Percentiles rank a stretch among this genome's conserved stretches.
Evolutionary conservation across 1,140 invertebrate genomes (phyloP).

Genomic region (Pomacea maculata): DNA sequence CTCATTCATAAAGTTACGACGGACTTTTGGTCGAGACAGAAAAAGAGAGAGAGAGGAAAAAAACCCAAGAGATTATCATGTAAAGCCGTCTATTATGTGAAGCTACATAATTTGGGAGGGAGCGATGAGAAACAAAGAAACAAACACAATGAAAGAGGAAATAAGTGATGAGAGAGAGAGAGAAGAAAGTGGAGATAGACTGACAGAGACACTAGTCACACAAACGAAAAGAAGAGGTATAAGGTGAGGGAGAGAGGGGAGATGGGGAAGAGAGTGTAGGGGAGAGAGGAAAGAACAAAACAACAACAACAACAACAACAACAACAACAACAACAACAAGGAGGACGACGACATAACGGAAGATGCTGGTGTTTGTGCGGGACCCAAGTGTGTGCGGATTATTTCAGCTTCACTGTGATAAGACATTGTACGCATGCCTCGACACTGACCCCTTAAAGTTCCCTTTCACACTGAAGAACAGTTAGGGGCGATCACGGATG

Average conservation of each 20-base stretch:
- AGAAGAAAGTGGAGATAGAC: not conserved
- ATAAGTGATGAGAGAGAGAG: not conserved
- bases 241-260: not conserved
- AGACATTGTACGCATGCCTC: too few relatives aligned
- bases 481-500: too few relatives aligned
- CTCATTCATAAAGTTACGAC: too few relatives aligned
- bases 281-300: not conserved
- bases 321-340: not conserved
- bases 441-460: too few relatives aligned
- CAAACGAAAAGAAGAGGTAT: not conserved
- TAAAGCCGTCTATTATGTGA: too few relatives aligned
- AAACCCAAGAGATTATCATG: too few relatives aligned
- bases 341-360: too few relatives aligned
- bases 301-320: not conserved
- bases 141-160: not conserved
- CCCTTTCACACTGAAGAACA: too few relatives aligned
- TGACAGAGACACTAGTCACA: not conserved
- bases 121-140: not conserved
- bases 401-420: too few relatives aligned
- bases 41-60: conserved; percentile 12
- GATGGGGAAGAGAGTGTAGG: not conserved
- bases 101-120: not conserved
- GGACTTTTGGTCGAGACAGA: not conserved
- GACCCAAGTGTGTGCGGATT: too few relatives aligned
- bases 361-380: too few relatives aligned